Conservation (phyloP, 2,113 vertebrate species). For the Actinemys pallida region DNA sequence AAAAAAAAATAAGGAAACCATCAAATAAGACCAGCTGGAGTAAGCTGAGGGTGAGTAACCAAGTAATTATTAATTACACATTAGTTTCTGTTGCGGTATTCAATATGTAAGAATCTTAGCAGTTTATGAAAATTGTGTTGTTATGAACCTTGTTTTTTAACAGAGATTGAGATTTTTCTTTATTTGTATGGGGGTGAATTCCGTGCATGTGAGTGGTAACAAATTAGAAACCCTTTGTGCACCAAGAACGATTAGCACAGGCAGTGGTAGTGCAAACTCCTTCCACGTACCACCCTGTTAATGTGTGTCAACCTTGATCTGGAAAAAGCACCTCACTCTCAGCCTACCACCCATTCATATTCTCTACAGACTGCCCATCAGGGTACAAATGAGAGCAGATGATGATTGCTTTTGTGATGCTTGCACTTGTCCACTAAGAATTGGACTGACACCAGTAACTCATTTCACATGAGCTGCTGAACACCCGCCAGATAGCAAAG, state of each 20-base stretch:
- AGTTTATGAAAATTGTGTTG: background rate
- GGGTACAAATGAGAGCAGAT: background rate
- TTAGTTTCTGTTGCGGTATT: constrained; percentile 15
- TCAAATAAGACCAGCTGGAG: background rate
- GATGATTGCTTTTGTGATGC: background rate
- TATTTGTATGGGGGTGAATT: background rate
- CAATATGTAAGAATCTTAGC: accelerated
- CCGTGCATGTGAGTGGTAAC: background rate
- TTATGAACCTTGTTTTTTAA: background rate
- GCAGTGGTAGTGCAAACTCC: accelerated
- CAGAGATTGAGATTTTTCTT: background rate
- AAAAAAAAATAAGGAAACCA: constrained; percentile 19
- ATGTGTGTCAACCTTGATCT: background rate
- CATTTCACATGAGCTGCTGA: accelerated
- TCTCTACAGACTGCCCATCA: background rate
- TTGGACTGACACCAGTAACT: background rate
- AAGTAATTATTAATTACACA: background rate
- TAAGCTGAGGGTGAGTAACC: background rate
- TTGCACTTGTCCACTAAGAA: background rate
- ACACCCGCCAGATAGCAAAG: background rate
- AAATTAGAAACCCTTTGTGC: background rate
- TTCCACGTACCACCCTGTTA: background rate
- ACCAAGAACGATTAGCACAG: accelerated
- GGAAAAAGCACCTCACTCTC: background rate
- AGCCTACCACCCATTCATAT: background rate